phyloP scores from a whole-genome alignment of 2,797 vertebrate genomes.

The Catamblyrhynchus diadema region DNA sequence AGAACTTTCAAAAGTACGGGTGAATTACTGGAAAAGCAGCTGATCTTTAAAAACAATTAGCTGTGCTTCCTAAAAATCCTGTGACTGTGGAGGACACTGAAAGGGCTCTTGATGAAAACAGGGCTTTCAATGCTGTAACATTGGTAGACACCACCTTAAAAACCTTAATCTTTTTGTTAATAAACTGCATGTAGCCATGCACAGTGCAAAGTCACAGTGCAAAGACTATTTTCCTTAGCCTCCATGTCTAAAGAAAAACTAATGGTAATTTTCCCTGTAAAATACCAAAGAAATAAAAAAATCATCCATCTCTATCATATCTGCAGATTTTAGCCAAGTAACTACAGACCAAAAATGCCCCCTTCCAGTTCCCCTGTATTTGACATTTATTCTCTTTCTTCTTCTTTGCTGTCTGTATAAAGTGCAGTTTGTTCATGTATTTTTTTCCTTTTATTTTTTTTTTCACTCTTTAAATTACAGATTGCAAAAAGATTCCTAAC shows the following conservation, averaged over 20 bases:
- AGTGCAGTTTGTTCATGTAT: not conserved
- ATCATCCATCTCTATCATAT: not conserved
- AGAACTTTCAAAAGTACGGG: not conserved
- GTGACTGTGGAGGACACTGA: not conserved
- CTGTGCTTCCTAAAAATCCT: not conserved
- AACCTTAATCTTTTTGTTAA: not conserved
- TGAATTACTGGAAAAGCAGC: not conserved
- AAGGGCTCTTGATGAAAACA: not conserved
- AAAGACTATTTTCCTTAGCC: not conserved
- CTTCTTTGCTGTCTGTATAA: not conserved
- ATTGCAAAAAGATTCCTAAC: conserved; percentile 70
- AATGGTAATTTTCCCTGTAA: not conserved
- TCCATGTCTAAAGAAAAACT: conserved; percentile 2
- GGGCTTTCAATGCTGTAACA: not conserved
- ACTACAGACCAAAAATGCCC: not conserved
- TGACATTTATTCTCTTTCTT: not conserved
- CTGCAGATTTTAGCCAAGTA: conserved; percentile 2
- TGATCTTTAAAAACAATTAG: not conserved
- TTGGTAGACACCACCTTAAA: not conserved
- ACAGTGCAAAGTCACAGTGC: not conserved
- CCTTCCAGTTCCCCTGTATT: not conserved
- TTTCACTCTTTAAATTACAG: conserved; percentile 73
- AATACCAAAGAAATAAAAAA: not conserved
- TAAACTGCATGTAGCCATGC: not conserved
- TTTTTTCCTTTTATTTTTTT: not conserved